A percentile compares a stretch with the other conserved stretches of the same genome.
Conservation (phyloP, 2,888 invertebrate species). For the Volucella inanis region DNA sequence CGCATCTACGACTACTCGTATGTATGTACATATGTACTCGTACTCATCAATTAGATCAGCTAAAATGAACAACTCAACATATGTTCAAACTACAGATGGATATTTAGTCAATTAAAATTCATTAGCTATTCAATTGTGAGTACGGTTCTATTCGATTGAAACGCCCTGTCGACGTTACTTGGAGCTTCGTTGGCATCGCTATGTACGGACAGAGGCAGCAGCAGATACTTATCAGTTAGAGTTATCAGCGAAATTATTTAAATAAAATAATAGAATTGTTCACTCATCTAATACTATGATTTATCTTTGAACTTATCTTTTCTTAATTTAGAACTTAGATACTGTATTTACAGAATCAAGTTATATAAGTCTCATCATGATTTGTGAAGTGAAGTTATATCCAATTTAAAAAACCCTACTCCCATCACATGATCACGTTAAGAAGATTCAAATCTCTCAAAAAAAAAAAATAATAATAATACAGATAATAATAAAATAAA, state of each 20-base stretch:
- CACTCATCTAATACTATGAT: conserved; percentile 16
- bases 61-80: neutral
- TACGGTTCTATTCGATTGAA: conserved; percentile 38
- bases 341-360: conserved; percentile 27
- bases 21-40: neutral
- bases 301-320: conserved; percentile 17
- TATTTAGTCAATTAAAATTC: conserved; percentile 61
- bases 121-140: conserved; percentile 54
- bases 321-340: conserved; percentile 4
- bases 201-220: neutral
- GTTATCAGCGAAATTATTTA: conserved; percentile 34
- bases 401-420: neutral
- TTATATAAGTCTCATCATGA: conserved; percentile 35
- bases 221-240: conserved; percentile 22
- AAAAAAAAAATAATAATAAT: conserved; percentile 6
- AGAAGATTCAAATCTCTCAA: conserved; percentile 53
- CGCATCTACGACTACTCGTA: conserved; percentile 3
- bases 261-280: conserved; percentile 5
- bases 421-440: conserved; percentile 35
- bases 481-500: conserved; percentile 15
- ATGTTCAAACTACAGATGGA: neutral
- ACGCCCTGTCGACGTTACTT: conserved; percentile 6
- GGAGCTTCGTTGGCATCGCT: neutral
- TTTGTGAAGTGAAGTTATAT: neutral
- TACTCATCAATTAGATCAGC: neutral